Percentiles rank a stretch among this genome's conserved stretches.
Evolutionary conservation across 2,888 invertebrate species (phyloP).

Genomic region (Thereva unica): DNA sequence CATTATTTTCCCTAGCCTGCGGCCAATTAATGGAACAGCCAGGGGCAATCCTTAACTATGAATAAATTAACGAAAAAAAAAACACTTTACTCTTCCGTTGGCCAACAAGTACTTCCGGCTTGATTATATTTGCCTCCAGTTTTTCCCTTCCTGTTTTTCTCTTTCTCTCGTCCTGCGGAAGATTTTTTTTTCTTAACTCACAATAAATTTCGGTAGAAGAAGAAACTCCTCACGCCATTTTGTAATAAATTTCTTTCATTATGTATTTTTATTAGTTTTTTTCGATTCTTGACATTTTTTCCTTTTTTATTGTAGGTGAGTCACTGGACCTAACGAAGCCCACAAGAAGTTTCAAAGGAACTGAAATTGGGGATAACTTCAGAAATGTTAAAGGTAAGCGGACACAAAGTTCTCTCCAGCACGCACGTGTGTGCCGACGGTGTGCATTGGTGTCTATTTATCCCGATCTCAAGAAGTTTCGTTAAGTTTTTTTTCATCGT

Average conservation of each 20-base stretch:
- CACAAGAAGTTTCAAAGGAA: conserved; percentile 37
- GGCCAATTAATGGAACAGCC: too few species aligned
- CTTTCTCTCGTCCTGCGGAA: not conserved
- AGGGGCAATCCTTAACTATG: too few species aligned
- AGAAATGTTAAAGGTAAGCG: conserved; percentile 37
- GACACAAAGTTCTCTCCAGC: too few species aligned
- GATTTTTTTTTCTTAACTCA: not conserved
- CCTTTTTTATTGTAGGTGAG: conserved; percentile 37
- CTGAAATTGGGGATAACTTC: conserved; percentile 37
- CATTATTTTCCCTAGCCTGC: too few species aligned
- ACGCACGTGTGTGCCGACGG: too few species aligned
- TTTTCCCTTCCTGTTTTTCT: conserved; percentile 14
- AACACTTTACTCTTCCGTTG: conserved; percentile 21
- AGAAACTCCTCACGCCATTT: conserved; percentile 13
- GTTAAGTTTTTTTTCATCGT: too few species aligned
- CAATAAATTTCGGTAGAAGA: too few species aligned
- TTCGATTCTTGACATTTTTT: not conserved
- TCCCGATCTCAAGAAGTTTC: too few species aligned
- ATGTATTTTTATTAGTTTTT: conserved; percentile 6
- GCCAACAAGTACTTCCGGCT: conserved; percentile 25
- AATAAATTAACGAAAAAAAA: too few species aligned
- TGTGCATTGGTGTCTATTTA: too few species aligned
- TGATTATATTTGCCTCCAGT: conserved; percentile 18
- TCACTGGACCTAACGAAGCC: conserved; percentile 40
- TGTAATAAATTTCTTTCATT: conserved; percentile 20